phyloP scores from a whole-genome alignment of 2,888 invertebrate species.

The Ecdyonurus torrentis region DNA sequence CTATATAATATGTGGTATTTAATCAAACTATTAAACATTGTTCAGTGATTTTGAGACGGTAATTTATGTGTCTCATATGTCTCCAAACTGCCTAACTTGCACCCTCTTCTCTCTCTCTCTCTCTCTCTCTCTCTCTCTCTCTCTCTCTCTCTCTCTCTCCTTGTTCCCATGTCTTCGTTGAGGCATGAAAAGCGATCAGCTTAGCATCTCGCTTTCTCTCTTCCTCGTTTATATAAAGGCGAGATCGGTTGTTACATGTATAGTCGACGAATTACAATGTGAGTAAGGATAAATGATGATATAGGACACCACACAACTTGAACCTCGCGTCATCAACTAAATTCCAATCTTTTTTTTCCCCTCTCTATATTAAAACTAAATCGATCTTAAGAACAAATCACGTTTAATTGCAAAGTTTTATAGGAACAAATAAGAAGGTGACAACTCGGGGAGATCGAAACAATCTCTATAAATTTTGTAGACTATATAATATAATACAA shows the following conservation, averaged over 20 bases:
- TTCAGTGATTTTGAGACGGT: background rate
- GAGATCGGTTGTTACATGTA: background rate
- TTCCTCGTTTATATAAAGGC: background rate
- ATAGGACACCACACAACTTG: background rate
- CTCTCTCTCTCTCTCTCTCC: background rate
- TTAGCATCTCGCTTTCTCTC: background rate
- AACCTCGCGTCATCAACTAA: background rate
- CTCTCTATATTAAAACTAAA: background rate
- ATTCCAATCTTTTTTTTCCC: background rate
- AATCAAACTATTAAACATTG: background rate
- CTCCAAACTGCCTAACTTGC: background rate
- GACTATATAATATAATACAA: no score
- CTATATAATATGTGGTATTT: no score
- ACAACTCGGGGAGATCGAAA: background rate
- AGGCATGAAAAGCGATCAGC: background rate
- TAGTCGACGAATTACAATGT: background rate
- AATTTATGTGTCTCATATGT: background rate
- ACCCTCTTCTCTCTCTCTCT: background rate
- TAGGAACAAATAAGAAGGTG: background rate
- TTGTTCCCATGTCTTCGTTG: background rate
- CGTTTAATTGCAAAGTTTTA: conserved; percentile 10
- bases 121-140: background rate
- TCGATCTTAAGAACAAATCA: conserved; percentile 10
- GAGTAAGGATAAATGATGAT: background rate
- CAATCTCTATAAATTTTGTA: no score